Evolutionary conservation across 1,140 invertebrate species (phyloP).

Genomic region (Schlechtendalia chinensis): DNA sequence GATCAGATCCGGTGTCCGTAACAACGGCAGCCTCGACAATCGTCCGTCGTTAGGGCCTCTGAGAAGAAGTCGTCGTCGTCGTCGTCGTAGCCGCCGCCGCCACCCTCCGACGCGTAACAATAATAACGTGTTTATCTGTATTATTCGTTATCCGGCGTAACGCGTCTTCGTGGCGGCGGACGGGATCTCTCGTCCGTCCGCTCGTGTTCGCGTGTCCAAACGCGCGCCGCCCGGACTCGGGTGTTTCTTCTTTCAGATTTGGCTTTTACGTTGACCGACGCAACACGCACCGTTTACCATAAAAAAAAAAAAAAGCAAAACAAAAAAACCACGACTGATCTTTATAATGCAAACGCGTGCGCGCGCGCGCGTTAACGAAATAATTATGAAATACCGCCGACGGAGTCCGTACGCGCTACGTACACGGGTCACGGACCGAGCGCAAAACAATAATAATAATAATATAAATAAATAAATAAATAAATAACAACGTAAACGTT

Average conservation of each 20-base stretch:
- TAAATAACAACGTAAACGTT: constrained; percentile 33
- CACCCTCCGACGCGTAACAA: neutral
- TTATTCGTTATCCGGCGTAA: neutral
- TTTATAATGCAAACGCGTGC: too few relatives aligned
- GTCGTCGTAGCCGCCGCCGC: neutral
- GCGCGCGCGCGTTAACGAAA: neutral
- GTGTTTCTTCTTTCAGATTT: too few relatives aligned
- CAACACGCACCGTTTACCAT: too few relatives aligned
- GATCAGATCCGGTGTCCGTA: too few relatives aligned
- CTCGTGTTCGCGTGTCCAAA: neutral
- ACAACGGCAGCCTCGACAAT: too few relatives aligned
- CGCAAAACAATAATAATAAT: constrained; percentile 27
- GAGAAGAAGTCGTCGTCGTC: constrained; percentile 10
- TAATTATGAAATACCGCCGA: neutral
- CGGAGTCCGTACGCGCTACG: too few relatives aligned
- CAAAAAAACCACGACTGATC: too few relatives aligned
- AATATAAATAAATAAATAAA: constrained; percentile 41
- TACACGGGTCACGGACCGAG: neutral
- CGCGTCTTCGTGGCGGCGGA: neutral
- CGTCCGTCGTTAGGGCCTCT: too few relatives aligned
- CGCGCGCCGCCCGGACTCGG: too few relatives aligned
- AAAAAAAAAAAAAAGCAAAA: too few relatives aligned
- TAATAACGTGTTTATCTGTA: neutral
- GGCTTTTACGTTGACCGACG: too few relatives aligned
- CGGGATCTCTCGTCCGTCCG: neutral